Evolutionary conservation across 1,140 invertebrate genomes (phyloP).

Genomic region (Hycleus cichorii): DNA sequence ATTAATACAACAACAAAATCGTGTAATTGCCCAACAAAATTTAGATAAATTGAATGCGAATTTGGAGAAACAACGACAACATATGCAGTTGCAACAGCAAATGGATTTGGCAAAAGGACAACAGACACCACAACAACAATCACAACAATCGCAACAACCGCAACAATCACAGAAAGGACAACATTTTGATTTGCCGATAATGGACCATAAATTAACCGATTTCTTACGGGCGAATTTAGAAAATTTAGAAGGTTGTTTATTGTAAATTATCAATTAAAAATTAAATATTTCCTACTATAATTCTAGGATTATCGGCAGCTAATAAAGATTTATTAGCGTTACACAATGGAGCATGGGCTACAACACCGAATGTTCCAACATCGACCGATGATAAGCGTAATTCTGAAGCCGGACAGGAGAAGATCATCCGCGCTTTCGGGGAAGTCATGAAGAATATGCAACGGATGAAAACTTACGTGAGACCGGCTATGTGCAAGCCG

Average conservation of each 20-base stretch:
- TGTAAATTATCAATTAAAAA: not conserved
- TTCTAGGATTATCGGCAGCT: slow-evolving; percentile 41
- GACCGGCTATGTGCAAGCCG: slow-evolving; percentile 80
- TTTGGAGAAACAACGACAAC: slow-evolving; percentile 49
- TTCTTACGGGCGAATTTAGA: slow-evolving; percentile 60
- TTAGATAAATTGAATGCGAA: slow-evolving; percentile 49
- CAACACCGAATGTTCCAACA: slow-evolving; percentile 22
- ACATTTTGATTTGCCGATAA: slow-evolving; percentile 42
- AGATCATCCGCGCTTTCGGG: slow-evolving; percentile 71
- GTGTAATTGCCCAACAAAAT: slow-evolving; percentile 49
- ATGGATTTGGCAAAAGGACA: slow-evolving; percentile 33
- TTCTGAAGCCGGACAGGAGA: slow-evolving; percentile 60
- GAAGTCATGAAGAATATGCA: slow-evolving; percentile 80
- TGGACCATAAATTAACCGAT: slow-evolving; percentile 52
- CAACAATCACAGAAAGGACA: slow-evolving; percentile 34
- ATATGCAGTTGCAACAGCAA: slow-evolving; percentile 38
- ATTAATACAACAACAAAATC: slow-evolving; percentile 50
- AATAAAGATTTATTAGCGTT: slow-evolving; percentile 62
- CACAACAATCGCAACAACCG: slow-evolving; percentile 28
- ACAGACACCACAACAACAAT: slow-evolving; percentile 21
- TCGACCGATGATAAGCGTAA: slow-evolving; percentile 31
- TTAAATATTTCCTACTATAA: not conserved
- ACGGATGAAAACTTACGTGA: slow-evolving; percentile 74
- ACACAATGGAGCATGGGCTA: slow-evolving; percentile 59
- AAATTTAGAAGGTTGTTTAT: slow-evolving; percentile 50